These are phyloP conservation scores for Luperina nickerlii DNA, from an alignment of 2,888 invertebrate species.

Conservation along the genomic window DNA sequence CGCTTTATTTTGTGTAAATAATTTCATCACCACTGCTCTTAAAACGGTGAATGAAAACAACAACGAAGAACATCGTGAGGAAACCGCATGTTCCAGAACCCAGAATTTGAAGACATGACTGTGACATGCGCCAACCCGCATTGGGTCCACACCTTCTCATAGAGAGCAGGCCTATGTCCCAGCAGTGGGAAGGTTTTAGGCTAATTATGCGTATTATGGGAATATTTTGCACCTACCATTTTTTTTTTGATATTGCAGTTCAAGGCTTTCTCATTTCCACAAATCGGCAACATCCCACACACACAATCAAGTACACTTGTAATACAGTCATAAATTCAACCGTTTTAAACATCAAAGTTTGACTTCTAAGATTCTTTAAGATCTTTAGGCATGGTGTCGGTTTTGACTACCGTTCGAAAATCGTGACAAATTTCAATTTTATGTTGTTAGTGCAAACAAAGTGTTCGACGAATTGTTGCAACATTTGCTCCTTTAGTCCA, in stretches of 20 bases:
- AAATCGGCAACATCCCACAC: background rate
- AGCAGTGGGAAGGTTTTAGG: no score
- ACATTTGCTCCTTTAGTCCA: background rate
- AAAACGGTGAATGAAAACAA: no score
- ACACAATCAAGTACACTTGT: background rate
- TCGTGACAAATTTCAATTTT: conserved; percentile 29
- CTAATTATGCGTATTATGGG: no score
- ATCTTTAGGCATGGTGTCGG: conserved; percentile 18
- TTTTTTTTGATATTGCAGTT: background rate
- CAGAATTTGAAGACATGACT: no score
- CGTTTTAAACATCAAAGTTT: background rate
- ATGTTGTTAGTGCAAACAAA: conserved; percentile 1
- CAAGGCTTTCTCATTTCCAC: background rate
- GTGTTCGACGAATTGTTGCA: background rate
- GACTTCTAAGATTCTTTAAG: conserved; percentile 17
- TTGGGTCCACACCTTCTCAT: no score
- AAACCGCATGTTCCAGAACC: no score
- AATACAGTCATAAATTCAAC: conserved; percentile 17
- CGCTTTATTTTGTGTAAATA: no score
- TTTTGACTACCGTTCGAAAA: background rate
- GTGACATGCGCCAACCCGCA: no score
- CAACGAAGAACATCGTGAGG: no score
- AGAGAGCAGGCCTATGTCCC: no score
- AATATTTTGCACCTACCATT: no score
- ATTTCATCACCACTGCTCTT: no score